Evolutionary conservation across 2,113 vertebrate genomes (phyloP).

Genomic region (Aldabrachelys gigantea): DNA sequence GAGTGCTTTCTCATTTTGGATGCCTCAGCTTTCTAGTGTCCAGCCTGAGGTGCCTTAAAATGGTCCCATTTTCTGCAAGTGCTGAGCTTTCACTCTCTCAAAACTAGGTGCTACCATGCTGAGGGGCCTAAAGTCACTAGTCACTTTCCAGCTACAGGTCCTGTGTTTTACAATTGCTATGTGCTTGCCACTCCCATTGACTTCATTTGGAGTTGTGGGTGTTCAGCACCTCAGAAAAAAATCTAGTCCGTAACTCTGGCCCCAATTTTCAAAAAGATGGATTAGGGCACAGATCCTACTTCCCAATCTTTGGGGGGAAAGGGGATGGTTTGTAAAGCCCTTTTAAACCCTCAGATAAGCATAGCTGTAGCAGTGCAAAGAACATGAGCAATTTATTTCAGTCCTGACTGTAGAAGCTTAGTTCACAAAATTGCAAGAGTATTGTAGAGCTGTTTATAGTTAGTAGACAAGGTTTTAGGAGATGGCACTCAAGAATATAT

Average conservation of each 20-base stretch:
- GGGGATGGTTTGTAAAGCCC: neutral
- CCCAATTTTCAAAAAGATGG: no score
- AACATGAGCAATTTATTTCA: neutral
- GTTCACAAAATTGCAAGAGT: fast-evolving
- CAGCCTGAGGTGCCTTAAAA: constrained; percentile 1
- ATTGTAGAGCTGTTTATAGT: neutral
- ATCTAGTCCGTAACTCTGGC: constrained; percentile 44
- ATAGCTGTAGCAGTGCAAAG: neutral
- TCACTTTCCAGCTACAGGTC: constrained; percentile 22
- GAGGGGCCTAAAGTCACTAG: neutral
- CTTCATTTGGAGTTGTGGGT: neutral
- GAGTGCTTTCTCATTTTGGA: neutral
- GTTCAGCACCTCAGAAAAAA: constrained; percentile 9
- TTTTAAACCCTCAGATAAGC: neutral
- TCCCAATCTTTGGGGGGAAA: neutral
- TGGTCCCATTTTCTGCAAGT: neutral
- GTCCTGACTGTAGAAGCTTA: neutral
- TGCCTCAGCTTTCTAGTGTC: constrained; percentile 15
- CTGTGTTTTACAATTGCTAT: constrained; percentile 15
- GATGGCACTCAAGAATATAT: neutral
- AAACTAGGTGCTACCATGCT: neutral
- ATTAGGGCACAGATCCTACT: constrained; percentile 7
- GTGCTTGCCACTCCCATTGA: constrained; percentile 25
- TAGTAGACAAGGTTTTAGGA: neutral
- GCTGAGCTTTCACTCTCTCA: neutral